A percentile compares a stretch with the other conserved stretches of the same genome.
phyloP scores from a whole-genome alignment of 2,888 invertebrate genomes.

The Acleris cristana region DNA sequence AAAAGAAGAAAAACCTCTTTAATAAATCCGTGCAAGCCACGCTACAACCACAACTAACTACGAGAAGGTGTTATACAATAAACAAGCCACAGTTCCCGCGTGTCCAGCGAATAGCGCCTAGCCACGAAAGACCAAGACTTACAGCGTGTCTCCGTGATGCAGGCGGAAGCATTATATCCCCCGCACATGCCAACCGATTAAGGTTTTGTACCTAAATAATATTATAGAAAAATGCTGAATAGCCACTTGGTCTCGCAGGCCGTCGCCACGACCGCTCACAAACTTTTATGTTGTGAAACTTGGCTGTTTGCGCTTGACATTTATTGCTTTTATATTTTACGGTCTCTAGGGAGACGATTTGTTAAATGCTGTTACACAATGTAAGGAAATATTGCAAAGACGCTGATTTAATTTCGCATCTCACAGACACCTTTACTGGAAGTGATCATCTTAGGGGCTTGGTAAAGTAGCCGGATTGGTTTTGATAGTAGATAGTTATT shows the following conservation, averaged over 20 bases:
- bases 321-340: conserved; percentile 79
- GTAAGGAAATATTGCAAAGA: conserved; percentile 36
- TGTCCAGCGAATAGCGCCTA: conserved; percentile 19
- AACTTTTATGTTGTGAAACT: conserved; percentile 77
- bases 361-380: conserved; percentile 59
- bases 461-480: too few species aligned
- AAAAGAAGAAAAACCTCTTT: too few species aligned
- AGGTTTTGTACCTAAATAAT: conserved; percentile 47
- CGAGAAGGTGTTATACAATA: conserved; percentile 10
- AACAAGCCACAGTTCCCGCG: conserved; percentile 18
- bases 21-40: neutral
- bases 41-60: conserved; percentile 6
- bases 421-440: neutral
- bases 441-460: too few species aligned
- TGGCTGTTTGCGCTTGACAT: conserved; percentile 74
- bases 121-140: conserved; percentile 27
- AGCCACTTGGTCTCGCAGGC: conserved; percentile 59
- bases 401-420: conserved; percentile 28
- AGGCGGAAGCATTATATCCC: conserved; percentile 35
- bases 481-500: too few species aligned
- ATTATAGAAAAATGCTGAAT: conserved; percentile 66
- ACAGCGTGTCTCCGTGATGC: conserved; percentile 18
- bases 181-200: conserved; percentile 39
- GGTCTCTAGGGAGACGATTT: conserved; percentile 60
- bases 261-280: conserved; percentile 60